phyloP scores from a whole-genome alignment of 2,113 vertebrate species.

The rabbit (Oryctolagus cuniculus) region DNA sequence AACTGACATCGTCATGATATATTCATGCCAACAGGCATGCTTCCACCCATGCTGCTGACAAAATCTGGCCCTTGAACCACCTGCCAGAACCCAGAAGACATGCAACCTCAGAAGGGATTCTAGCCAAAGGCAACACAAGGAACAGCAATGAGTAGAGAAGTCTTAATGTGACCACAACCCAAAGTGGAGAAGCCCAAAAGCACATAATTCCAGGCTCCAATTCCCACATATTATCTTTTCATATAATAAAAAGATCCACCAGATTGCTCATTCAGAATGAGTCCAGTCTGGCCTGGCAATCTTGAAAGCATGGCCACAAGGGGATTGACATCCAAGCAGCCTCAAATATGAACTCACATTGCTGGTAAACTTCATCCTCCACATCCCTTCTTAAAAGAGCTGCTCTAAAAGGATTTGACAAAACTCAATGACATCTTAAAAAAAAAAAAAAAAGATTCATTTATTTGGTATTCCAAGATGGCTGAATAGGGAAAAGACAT shows the following conservation, averaged over 20 bases:
- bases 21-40: constrained; percentile 92
- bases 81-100: constrained; percentile 92
- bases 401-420: constrained; percentile 90
- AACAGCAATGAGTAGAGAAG: constrained; percentile 92
- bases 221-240: constrained; percentile 92
- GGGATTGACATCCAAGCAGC: constrained; percentile 88
- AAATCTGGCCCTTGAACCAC: constrained; percentile 93
- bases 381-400: constrained; percentile 92
- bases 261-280: constrained; percentile 91
- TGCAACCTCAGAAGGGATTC: constrained; percentile 91
- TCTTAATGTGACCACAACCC: constrained; percentile 95
- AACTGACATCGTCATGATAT: constrained; percentile 93
- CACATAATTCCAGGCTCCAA: constrained; percentile 93
- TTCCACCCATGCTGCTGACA: constrained; percentile 92
- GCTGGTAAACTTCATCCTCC: constrained; percentile 91
- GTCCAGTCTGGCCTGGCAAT: constrained; percentile 90
- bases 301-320: constrained; percentile 90
- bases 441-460: too few species aligned
- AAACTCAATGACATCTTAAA: constrained; percentile 88
- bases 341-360: constrained; percentile 92
- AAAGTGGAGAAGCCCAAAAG: constrained; percentile 91
- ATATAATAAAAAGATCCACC: constrained; percentile 92
- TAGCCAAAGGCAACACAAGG: constrained; percentile 90
- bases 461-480: too few species aligned
- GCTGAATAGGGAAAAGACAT: too few species aligned